Base-by-base conservation (phyloP, 2,113 vertebrate species). In the Collichthys lucidus region DNA sequence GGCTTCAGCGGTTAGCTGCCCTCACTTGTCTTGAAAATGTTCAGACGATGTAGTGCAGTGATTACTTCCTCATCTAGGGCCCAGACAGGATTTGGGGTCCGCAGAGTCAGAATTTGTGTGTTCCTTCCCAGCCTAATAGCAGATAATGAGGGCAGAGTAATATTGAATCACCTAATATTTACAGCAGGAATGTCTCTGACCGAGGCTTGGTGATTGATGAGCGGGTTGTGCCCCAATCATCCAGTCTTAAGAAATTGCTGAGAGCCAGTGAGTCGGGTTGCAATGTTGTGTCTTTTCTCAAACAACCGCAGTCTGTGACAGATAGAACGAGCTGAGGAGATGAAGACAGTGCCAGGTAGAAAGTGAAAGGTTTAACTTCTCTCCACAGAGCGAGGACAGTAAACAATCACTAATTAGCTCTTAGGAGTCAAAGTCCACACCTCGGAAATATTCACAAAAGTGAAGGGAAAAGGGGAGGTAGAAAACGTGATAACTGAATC, bases 101-200 rank as follows among this genome's bases (percentile, higher is more conserved):
- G 65, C 85, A 22, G 65, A 88, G 62, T 79, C 83, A 88, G 66
- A 85, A 40, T 62, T 16, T 80, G 84, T 76, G 26, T 86, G 84
- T 88, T 90, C 73, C 42, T 68, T 73, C 26, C 64, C 84, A 77
- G 80, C 22, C 29, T 93, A 93, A 93, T 93, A 81, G 77, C 86
- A 78, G 87, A 93, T 90, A 93, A 94, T 92, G 83, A 86, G 66
- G 7, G 64, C 78, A 19, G 74, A 61, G 83, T 72, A 82, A 86
- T 70, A 82, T 77, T 79, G 86, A 88, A 87, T 92, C 77, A 84
- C 82, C 61, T 86, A 64, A 84, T 79, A 72, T 89, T 87, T 85
- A 69, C 74, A 75, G 76, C 85, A 73, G 85, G 83, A 84, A 83
- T 81, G 85, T 86, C 77, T 88, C 63, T 16, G 84, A 89, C 82